These are phyloP conservation scores for Dioctria linearis DNA, from an alignment of 2,888 invertebrate genomes.

Conservation along the genomic window DNA sequence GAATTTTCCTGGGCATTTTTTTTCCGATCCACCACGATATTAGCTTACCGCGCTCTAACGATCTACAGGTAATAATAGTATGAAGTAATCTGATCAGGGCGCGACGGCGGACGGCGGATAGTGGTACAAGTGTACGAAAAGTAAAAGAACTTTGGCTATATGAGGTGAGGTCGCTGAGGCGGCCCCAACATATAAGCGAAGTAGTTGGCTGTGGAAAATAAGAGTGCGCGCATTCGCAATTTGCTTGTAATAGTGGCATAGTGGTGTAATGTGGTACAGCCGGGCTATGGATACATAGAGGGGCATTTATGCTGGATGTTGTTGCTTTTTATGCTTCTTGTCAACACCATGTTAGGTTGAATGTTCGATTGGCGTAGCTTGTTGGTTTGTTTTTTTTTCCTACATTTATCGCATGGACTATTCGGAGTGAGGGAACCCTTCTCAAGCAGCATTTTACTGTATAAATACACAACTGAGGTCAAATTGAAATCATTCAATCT, in stretches of 20 bases:
- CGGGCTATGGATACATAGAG: neutral
- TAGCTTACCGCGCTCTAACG: neutral
- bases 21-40: slow-evolving; percentile 1
- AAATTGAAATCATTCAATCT: slow-evolving; percentile 69
- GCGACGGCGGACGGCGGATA: neutral
- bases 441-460: slow-evolving; percentile 60
- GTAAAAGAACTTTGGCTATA: slow-evolving; percentile 53
- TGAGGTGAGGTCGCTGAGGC: slow-evolving; percentile 45
- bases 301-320: slow-evolving; percentile 33
- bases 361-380: neutral
- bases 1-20: slow-evolving; percentile 39
- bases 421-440: slow-evolving; percentile 50
- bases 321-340: slow-evolving; percentile 43
- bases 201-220: slow-evolving; percentile 42
- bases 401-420: slow-evolving; percentile 7
- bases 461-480: slow-evolving; percentile 68
- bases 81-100: neutral
- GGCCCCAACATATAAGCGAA: slow-evolving; percentile 30
- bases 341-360: slow-evolving; percentile 46
- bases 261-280: slow-evolving; percentile 25
- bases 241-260: slow-evolving; percentile 43
- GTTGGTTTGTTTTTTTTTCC: slow-evolving; percentile 29
- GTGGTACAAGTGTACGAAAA: slow-evolving; percentile 1
- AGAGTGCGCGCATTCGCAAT: slow-evolving; percentile 36
- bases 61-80: neutral